A percentile compares a stretch with the other conserved stretches of the same genome.
phyloP scores from a whole-genome alignment of 2,888 invertebrate genomes.

The Cheilosia vernalis region DNA sequence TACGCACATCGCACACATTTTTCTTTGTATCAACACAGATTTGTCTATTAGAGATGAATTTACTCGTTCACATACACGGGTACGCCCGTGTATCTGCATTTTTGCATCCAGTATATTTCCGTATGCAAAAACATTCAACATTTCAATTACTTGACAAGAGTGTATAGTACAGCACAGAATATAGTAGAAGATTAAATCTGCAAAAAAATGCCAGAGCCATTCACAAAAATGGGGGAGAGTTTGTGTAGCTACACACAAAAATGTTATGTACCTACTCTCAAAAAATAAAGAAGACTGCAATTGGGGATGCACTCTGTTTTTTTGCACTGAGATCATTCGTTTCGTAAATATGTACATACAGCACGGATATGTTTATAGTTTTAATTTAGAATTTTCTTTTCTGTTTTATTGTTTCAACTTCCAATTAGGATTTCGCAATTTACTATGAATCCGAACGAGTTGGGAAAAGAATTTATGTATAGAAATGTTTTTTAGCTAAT shows the following conservation, averaged over 20 bases:
- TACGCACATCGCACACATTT: background rate
- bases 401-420: slow-evolving; percentile 17
- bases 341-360: background rate
- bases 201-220: background rate
- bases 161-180: slow-evolving; percentile 11
- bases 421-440: slow-evolving; percentile 2
- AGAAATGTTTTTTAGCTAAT: too few relatives aligned
- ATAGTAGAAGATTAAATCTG: slow-evolving; percentile 31
- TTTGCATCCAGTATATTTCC: background rate
- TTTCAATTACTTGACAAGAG: slow-evolving; percentile 41
- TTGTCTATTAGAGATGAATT: background rate
- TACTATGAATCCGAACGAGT: background rate
- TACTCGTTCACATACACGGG: background rate
- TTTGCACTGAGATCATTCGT: background rate
- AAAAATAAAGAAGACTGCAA: background rate
- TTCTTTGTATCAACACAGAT: background rate
- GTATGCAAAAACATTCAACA: slow-evolving; percentile 32
- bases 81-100: slow-evolving; percentile 15
- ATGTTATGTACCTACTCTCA: background rate
- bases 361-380: slow-evolving; percentile 42
- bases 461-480: too few relatives aligned
- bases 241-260: too few relatives aligned
- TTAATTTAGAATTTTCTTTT: slow-evolving; percentile 35
- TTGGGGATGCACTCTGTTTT: background rate
- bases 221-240: background rate